Conservation (phyloP, 2,113 vertebrate species). For the Clarias macrocephalus region DNA sequence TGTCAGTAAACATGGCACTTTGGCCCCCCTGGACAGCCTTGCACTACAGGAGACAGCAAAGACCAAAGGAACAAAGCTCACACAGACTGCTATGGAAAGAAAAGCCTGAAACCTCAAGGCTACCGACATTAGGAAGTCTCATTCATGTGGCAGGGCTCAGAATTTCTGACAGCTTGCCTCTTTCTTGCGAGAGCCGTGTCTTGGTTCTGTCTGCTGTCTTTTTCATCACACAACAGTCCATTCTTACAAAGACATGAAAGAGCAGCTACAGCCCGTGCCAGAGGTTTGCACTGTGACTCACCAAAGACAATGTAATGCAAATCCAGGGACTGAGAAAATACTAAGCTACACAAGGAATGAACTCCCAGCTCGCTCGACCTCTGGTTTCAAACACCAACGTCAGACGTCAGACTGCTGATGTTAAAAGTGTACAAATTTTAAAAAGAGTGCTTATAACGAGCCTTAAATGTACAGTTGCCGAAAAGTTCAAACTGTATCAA, state of each 20-base stretch:
- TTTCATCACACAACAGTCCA: slow-evolving; percentile 45
- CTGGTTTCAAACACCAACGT: neutral
- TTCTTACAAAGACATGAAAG: slow-evolving; percentile 40
- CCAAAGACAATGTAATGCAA: slow-evolving; percentile 38
- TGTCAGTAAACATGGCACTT: slow-evolving; percentile 44
- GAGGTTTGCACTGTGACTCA: slow-evolving; percentile 15
- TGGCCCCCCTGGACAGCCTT: slow-evolving; percentile 15
- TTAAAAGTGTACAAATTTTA: neutral
- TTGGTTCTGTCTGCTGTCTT: slow-evolving; percentile 34
- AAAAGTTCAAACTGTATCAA: neutral
- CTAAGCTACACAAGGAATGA: neutral
- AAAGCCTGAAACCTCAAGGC: slow-evolving; percentile 44
- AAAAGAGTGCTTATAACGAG: neutral
- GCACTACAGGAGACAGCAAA: slow-evolving; percentile 19
- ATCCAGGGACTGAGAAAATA: slow-evolving; percentile 16
- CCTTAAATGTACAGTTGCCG: neutral
- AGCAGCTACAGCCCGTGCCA: slow-evolving; percentile 19
- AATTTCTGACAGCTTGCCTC: slow-evolving; percentile 46
- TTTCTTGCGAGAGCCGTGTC: slow-evolving; percentile 22
- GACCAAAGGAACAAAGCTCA: slow-evolving; percentile 26
- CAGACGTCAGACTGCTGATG: neutral
- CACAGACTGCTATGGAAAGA: slow-evolving; percentile 37
- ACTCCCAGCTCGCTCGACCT: neutral
- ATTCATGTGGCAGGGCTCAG: slow-evolving; percentile 45
- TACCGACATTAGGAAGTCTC: slow-evolving; percentile 51